Base-by-base conservation (phyloP, 2,888 invertebrate species). In the Caradrina kadenii region DNA sequence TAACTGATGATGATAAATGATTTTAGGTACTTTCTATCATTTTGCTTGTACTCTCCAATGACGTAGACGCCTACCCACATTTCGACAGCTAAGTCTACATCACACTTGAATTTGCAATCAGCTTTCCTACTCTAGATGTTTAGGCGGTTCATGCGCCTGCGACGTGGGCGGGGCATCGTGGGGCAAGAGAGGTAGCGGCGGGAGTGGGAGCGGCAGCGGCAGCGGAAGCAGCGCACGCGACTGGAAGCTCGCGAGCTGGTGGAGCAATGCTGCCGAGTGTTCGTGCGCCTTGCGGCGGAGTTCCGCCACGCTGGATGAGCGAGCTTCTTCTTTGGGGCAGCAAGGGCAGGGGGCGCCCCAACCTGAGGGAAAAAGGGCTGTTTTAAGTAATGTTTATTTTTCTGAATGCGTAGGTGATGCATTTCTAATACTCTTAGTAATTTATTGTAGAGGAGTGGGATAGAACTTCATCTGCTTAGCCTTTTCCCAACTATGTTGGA, bases 261-360 rank as follows among this genome's bases (percentile, higher is more conserved):
- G 98, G 63, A 98, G 92, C 31, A 98, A 93, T 0, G 99, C 99
- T 1, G 99, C 99, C 0, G 99, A 98, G 92, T 99, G 99, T 90
- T 99, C 99, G 92, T 99, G 98, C 1, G 99, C 99, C 91, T 99
- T 99, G 64, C 99, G 97, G 10, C 99, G 96, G 54, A 99, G 96
- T 87, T 99, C 99, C 0, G 99, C 99, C 22, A 99, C 98, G 92
- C 98, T 99, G 84, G 98, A 97, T 7, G 98, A 97, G 50, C 98
- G 96, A 49, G 98, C 98, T 90, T 98, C 98, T 78, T 96, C 95
- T 79, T 95, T 97, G 8, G 98, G 98, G 88, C 98, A 98, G 89
- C 98, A 98, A 0, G 98, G 97, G 89, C 98, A 98, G 0, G 98
- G 96, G 0, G 97, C 97, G 19, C 98, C 97, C 94, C 98, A 98